Evolutionary conservation across 2,113 vertebrate genomes (phyloP).

Genomic region (Cepphus grylle): DNA sequence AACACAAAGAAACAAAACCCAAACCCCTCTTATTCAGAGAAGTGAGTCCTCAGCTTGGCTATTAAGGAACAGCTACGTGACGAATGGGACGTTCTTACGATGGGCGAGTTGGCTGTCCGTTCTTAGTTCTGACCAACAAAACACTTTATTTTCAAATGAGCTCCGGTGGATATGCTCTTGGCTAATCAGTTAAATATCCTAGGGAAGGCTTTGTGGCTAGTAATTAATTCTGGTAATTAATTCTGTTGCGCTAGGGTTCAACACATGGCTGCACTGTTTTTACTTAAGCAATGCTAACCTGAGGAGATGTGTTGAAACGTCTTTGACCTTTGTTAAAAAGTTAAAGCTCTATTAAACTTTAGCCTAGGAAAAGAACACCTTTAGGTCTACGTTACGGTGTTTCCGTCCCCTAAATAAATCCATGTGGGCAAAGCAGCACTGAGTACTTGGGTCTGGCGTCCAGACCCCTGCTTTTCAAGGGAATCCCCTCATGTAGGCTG

Average conservation of each 20-base stretch:
- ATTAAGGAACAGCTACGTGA: not conserved
- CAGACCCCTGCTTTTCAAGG: not conserved
- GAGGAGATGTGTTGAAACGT: not conserved
- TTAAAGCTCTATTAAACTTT: conserved; percentile 5
- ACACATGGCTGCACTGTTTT: not conserved
- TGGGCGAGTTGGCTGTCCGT: not conserved
- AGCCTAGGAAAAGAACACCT: not conserved
- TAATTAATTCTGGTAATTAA: not conserved
- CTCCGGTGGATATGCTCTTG: not conserved
- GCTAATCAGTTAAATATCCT: not conserved
- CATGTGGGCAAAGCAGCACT: not conserved
- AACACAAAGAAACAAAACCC: not conserved
- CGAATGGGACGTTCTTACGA: not conserved
- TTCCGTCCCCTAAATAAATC: not conserved
- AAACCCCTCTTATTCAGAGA: not conserved
- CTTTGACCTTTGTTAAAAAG: conserved; percentile 15
- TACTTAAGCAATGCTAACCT: not conserved
- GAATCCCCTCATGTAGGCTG: not conserved
- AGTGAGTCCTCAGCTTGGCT: not conserved
- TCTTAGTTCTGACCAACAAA: not conserved
- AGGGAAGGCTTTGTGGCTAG: not conserved
- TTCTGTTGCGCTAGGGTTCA: not conserved
- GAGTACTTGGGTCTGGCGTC: not conserved
- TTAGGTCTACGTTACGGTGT: not conserved
- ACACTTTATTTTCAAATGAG: not conserved